Evolutionary conservation across 2,797 vertebrate genomes (phyloP), one percentile per base, ranked within the genome.

Genomic region (Manis crassicaudata): DNA sequence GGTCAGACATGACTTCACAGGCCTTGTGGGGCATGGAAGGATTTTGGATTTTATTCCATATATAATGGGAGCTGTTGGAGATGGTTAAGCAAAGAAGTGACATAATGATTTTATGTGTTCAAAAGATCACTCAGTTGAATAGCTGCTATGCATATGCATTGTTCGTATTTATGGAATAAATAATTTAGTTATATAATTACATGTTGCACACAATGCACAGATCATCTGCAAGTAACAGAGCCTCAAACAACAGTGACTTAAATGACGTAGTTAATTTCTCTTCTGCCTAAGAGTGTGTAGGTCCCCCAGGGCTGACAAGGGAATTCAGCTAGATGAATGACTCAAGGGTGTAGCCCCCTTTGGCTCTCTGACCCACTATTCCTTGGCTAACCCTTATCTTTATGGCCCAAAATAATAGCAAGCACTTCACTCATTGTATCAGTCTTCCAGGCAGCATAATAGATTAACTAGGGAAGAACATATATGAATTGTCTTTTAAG

Each of bases 161-260:
- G 40, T 92, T n/a, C 60, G 10, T 88, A 94, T 85, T 86, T 90
- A 8, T 81, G 16, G 23, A 86, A 93, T 63, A 54, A 85, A 73
- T 85, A 87, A 75, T 72, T 90, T 81, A 37, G 46, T 88, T 60
- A 82, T 58, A 58, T 27, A 62, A 35, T 86, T 58, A 76, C 23
- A 29, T 62, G 17, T 50, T 67, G 8, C 16, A 32, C 52, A 27
- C 5, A 84, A 68, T 60, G 32, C 50, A 62, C 54, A 86, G 40
- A 40, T 88, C 27, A 82, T 46, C 35, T 96, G 6, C 40, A 75
- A 88, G 88, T 68, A 76, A 63, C 6, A 80, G 40, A 90, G 7
- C 25, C 46, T 63, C 62, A 54, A 18, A 73, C n/a, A 52, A 62
- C 23, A 56, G 54, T 56, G 50, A 63, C 56, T 63, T 68, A 81